Base-by-base conservation (phyloP, 2,888 invertebrate genomes). In the Drosophila longiperda region DNA sequence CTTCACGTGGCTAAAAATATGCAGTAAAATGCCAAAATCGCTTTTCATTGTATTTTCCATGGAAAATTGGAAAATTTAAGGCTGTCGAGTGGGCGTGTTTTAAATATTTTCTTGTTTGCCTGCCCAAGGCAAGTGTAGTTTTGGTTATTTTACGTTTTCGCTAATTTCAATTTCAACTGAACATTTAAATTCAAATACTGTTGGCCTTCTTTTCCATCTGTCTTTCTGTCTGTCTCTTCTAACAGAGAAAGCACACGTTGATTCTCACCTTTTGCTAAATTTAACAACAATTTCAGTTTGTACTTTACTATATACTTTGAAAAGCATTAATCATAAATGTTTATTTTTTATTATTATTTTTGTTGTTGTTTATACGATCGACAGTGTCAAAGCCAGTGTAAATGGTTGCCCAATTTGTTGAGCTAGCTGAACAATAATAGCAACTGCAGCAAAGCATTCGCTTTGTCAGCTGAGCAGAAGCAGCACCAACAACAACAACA, bases 391-490 rank as follows among this genome's bases (percentile, higher is more conserved):
- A 86, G 83, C 75, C 83, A 82, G 80, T 71, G 66, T 59, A 66
- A 77, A 72, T 65, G 55, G 75, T 62, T 79, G 79, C 58, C 48
- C 78, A 76, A 76, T 77, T 78, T 68, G 69, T 60, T 58, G 50
- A 53, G 60, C 55, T 53, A 73, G 73, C 64, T 53, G 52, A 48
- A 57, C 64, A 70, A 32, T 58, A 57, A 38, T 20, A 82, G 63
- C 73, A 70, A 66, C 63, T 64, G 70, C 75, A 67, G 53, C 70
- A 59, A 52, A 49, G 82, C 84, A 84, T 60, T 83, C 73, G 84
- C 89, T 84, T 61, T 89, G 87, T 89, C 87, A 89, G 84, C 65
- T 89, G 85, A 61, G 53, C 89, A 87, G 49, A 65, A 58, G 38
- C 38, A 38, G 38, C 38, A 20, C 1, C 42, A 42, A 0, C 3